Percentiles rank a stretch among this genome's conserved stretches.
Conservation (phyloP, 1,140 invertebrate species). For the Charaxes varanes region DNA sequence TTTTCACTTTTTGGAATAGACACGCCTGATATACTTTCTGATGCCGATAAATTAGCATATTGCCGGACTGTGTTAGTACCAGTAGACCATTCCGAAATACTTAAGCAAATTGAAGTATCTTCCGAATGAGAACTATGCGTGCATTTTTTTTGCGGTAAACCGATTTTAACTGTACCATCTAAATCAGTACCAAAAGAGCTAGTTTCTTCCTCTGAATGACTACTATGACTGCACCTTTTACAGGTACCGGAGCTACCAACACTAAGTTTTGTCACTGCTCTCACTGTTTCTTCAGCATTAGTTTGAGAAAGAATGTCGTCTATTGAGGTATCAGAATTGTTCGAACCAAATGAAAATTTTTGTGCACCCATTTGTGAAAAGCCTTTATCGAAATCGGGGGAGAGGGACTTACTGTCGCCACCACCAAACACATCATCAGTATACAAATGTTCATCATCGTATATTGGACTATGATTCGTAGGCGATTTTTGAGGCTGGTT, state of each 20-base stretch:
- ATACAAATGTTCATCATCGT: constrained; percentile 78
- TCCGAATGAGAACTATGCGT: constrained; percentile 86
- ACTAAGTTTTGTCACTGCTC: constrained; percentile 49
- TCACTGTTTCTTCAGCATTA: constrained; percentile 60
- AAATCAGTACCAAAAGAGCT: constrained; percentile 81
- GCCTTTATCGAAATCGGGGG: constrained; percentile 73
- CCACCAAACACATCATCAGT: constrained; percentile 80
- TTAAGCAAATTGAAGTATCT: constrained; percentile 87
- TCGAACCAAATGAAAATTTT: constrained; percentile 78
- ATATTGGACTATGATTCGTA: constrained; percentile 76
- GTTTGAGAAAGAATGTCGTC: constrained; percentile 76
- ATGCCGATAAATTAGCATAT: constrained; percentile 81
- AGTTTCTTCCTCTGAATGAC: constrained; percentile 80
- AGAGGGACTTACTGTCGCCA: constrained; percentile 74
- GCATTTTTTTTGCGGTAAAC: constrained; percentile 83
- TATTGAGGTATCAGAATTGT: constrained; percentile 77
- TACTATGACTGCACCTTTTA: constrained; percentile 77
- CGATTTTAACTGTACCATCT: constrained; percentile 86
- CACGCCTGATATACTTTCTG: constrained; percentile 76
- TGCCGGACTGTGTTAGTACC: constrained; percentile 86
- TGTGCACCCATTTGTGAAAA: constrained; percentile 61
- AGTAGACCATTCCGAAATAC: constrained; percentile 89
- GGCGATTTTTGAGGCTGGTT: constrained; percentile 76
- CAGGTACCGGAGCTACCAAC: constrained; percentile 67
- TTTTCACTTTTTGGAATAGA: constrained; percentile 79